Evolutionary conservation across 2,888 invertebrate species (phyloP), one percentile per base, ranked within the genome.

Genomic region (Mythimna lalbum): DNA sequence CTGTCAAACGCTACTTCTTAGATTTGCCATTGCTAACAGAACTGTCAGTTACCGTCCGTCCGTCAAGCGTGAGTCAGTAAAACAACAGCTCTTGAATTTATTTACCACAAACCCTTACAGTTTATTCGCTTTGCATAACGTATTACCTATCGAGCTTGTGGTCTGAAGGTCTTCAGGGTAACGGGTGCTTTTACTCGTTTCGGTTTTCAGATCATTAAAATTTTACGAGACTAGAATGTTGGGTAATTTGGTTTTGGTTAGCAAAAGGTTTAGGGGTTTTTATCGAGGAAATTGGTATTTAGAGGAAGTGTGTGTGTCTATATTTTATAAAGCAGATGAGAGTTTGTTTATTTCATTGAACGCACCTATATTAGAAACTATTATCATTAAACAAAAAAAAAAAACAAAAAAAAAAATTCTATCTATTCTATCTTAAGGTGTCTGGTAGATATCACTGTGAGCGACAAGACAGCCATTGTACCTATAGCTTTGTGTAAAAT

Each of bases 61-160:
- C 69, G 47, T 72, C 66, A 71, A 63, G 66, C 53, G n/a, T 5
- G 23, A 63, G n/a, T 21, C 19, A 33, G 6, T n/a, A 4, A 19
- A 73, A 49, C 52, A 49, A 55, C 19, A 65, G 1, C 56, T n/a
- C 14, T n/a, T 39, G 71, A 62, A 79, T 70, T 74, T 74, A 83
- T 73, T 75, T 65, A 78, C 47, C 10, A 39, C 23, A 14, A 49
- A 63, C 50, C 75, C 69, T 64, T 21, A 17, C n/a, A 59, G 73
- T 80, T 73, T 63, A 64, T 69, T 66, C 36, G 53, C 39, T 43
- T 55, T 67, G 57, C 63, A 80, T 80, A 78, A 80, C 1, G 43
- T 62, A 81, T 59, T 31, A 67, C 36, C 14, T 33, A 64, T 76
- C 43, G 31, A 63, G 60, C n/a, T 69, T 69, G 77, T 27, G 76